A percentile compares a stretch with the other conserved stretches of the same genome.
Conservation (phyloP, 2,888 invertebrate species). For the Calliopum simillimum region DNA sequence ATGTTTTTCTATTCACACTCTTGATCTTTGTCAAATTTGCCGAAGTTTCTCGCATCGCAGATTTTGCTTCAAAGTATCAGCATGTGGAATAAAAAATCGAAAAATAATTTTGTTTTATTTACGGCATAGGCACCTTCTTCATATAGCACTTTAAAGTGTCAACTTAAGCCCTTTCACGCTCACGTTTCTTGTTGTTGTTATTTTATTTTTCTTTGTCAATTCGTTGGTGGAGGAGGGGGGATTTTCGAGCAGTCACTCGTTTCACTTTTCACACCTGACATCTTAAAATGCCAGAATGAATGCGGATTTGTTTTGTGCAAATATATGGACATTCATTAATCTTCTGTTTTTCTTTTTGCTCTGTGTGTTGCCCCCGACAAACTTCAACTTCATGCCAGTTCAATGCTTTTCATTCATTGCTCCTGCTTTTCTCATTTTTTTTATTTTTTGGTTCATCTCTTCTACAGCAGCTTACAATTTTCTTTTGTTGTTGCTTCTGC, state of each 20-base stretch:
- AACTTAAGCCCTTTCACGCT: background rate
- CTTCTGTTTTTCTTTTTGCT: slow-evolving; percentile 17
- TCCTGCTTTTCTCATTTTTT: slow-evolving; percentile 2
- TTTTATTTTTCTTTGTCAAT: background rate
- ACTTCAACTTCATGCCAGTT: background rate
- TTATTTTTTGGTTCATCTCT: slow-evolving; percentile 8
- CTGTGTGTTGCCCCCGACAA: background rate
- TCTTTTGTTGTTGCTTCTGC: background rate
- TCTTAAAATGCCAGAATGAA: background rate
- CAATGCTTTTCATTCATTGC: background rate
- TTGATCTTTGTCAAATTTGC: no score
- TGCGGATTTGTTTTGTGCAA: slow-evolving; percentile 22
- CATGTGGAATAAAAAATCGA: slow-evolving; percentile 7
- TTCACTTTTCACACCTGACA: slow-evolving; percentile 30
- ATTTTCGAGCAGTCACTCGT: slow-evolving; percentile 5
- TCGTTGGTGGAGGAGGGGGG: no score
- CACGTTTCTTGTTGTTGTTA: background rate
- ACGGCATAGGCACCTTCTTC: background rate
- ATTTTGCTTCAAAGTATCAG: no score
- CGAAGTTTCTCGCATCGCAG: no score
- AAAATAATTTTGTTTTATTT: slow-evolving; percentile 18
- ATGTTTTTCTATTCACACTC: no score
- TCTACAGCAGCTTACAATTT: background rate
- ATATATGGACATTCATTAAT: slow-evolving; percentile 32
- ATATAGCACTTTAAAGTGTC: background rate